Evolutionary conservation across 2,888 invertebrate genomes (phyloP).

Genomic region (Megamerina dolium): DNA sequence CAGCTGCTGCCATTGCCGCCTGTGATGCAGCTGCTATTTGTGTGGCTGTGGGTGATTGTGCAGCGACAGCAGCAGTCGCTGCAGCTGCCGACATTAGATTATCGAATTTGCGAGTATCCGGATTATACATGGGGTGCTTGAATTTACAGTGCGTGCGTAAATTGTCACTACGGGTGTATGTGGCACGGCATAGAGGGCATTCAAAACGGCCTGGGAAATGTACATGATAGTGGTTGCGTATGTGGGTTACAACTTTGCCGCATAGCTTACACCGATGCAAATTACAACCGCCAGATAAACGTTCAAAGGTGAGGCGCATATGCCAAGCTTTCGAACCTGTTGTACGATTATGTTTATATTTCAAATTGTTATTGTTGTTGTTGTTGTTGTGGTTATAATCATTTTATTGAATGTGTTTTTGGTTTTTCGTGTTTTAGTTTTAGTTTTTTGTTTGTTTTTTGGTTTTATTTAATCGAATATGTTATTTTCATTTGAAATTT

Average conservation of each 20-base stretch:
- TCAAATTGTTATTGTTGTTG: slow-evolving; percentile 20
- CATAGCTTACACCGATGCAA: slow-evolving; percentile 91
- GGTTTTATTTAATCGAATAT: slow-evolving; percentile 9
- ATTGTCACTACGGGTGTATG: slow-evolving; percentile 88
- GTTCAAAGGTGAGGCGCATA: slow-evolving; percentile 91
- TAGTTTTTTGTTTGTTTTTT: slow-evolving; percentile 1
- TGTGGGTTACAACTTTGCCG: slow-evolving; percentile 91
- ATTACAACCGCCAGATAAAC: slow-evolving; percentile 86
- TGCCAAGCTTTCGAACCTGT: slow-evolving; percentile 93
- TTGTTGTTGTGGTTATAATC: slow-evolving; percentile 12
- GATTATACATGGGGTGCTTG: slow-evolving; percentile 83
- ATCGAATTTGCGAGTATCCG: slow-evolving; percentile 82
- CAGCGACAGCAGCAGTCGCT: slow-evolving; percentile 52
- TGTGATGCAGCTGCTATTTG: slow-evolving; percentile 52
- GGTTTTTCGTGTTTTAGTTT: slow-evolving; percentile 18
- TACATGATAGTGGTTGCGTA: slow-evolving; percentile 90
- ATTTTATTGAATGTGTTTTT: slow-evolving; percentile 16
- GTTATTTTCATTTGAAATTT: slow-evolving; percentile 22
- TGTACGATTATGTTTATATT: too few relatives aligned
- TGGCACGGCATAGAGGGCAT: slow-evolving; percentile 85
- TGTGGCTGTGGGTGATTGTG: slow-evolving; percentile 53
- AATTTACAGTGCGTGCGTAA: slow-evolving; percentile 89
- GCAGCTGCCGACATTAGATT: slow-evolving; percentile 58
- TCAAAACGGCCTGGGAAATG: slow-evolving; percentile 89
- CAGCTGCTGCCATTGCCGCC: slow-evolving; percentile 49